Evolutionary conservation across 2,888 invertebrate species (phyloP).

Genomic region (Eueremaeus valkanovi): DNA sequence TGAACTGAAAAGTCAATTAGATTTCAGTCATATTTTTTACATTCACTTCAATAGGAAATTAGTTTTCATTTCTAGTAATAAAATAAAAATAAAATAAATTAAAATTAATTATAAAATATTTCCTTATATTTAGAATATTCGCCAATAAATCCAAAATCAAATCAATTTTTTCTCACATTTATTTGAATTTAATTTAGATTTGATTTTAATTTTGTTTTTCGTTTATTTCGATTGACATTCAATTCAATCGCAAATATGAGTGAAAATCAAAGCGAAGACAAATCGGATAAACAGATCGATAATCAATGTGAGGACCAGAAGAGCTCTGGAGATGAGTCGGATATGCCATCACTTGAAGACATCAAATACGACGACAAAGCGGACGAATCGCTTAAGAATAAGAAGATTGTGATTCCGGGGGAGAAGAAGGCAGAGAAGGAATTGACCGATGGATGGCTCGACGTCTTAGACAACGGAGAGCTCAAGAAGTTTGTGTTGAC

Average conservation of each 20-base stretch:
- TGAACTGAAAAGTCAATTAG: not conserved
- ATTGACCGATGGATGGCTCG: slow-evolving; percentile 61
- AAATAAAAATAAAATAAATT: not conserved
- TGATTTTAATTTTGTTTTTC: not conserved
- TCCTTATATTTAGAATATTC: too few species aligned
- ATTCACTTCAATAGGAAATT: not conserved
- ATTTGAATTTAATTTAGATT: not conserved
- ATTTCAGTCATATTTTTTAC: not conserved
- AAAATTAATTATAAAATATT: too few species aligned
- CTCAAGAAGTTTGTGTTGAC: slow-evolving; percentile 59
- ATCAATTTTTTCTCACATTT: not conserved
- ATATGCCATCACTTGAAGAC: slow-evolving; percentile 37
- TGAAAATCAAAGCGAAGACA: not conserved
- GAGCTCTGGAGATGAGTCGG: not conserved
- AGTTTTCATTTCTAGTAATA: not conserved
- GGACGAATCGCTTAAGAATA: slow-evolving; percentile 19
- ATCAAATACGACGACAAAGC: slow-evolving; percentile 5
- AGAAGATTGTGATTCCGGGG: slow-evolving; percentile 33
- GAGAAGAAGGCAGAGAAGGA: slow-evolving; percentile 49
- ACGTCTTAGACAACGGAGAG: slow-evolving; percentile 73
- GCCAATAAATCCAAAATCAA: too few species aligned
- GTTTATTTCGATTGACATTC: too few species aligned
- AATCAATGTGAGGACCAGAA: not conserved
- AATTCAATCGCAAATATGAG: not conserved
- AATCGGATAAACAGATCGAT: not conserved